Percentiles rank a stretch among this genome's conserved stretches.
Evolutionary conservation across 2,888 invertebrate genomes (phyloP).

Genomic region (Urechis unicinctus): DNA sequence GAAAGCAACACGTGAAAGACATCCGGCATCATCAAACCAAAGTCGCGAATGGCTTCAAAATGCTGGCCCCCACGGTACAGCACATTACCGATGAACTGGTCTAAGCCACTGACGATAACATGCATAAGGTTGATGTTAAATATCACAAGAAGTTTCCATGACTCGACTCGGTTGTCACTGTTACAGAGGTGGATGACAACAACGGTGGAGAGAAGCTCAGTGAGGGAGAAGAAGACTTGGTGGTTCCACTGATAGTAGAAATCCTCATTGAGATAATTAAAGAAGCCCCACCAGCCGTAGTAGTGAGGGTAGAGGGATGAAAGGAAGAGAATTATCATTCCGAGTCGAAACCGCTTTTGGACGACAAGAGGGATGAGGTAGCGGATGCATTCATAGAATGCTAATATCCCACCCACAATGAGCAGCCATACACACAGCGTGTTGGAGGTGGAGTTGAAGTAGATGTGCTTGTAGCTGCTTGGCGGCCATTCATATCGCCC

Average conservation of each 20-base stretch:
- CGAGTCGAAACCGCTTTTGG: conserved; percentile 22
- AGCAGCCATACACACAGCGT: conserved; percentile 41
- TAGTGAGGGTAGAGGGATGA: conserved; percentile 46
- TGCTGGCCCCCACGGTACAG: conserved; percentile 29
- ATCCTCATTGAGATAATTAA: conserved; percentile 47
- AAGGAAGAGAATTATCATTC: conserved; percentile 37
- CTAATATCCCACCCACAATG: conserved; percentile 22
- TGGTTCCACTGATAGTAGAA: conserved; percentile 42
- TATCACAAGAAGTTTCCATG: conserved; percentile 43
- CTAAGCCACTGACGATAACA: conserved; percentile 38
- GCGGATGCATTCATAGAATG: conserved; percentile 41
- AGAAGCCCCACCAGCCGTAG: conserved; percentile 48
- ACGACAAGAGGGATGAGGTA: conserved; percentile 33
- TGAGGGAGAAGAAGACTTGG: conserved; percentile 43
- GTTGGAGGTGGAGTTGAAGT: conserved; percentile 43
- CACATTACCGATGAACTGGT: conserved; percentile 44
- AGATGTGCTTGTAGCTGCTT: conserved; percentile 45
- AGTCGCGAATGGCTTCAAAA: conserved; percentile 40
- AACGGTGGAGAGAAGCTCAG: conserved; percentile 37
- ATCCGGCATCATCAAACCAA: conserved; percentile 45
- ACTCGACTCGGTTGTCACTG: conserved; percentile 26
- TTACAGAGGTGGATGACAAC: conserved; percentile 41
- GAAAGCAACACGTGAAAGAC: conserved; percentile 56
- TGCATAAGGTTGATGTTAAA: conserved; percentile 41
- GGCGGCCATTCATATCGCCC: conserved; percentile 45